These are phyloP conservation scores for Osmerus mordax DNA, from an alignment of 2,113 vertebrate genomes.

Conservation along the genomic window DNA sequence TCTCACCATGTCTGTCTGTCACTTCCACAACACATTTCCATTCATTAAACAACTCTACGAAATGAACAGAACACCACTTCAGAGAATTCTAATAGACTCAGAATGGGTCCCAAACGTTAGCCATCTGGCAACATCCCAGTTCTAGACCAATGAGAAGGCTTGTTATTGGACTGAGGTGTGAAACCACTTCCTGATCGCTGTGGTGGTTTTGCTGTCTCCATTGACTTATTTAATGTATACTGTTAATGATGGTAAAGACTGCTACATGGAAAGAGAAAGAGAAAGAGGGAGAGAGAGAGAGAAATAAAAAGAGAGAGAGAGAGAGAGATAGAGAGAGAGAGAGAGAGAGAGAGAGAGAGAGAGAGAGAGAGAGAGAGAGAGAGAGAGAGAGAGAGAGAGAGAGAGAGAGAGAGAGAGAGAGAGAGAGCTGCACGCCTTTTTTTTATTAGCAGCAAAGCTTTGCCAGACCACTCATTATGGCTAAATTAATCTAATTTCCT, in stretches of 20 bases:
- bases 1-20: not conserved
- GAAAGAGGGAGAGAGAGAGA: not conserved
- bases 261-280: not conserved
- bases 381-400: not conserved
- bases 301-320: not conserved
- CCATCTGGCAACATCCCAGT: slow-evolving; percentile 41
- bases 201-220: slow-evolving; percentile 40
- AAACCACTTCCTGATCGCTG: slow-evolving; percentile 52
- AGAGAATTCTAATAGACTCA: slow-evolving; percentile 50
- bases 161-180: slow-evolving; percentile 39
- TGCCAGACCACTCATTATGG: slow-evolving; percentile 9
- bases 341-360: not conserved
- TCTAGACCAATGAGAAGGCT: slow-evolving; percentile 46
- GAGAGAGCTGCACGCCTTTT: not conserved
- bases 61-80: slow-evolving; percentile 28
- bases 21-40: not conserved
- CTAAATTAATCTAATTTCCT: slow-evolving; percentile 59
- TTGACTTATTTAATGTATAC: not conserved
- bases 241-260: too few relatives aligned
- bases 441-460: slow-evolving; percentile 10
- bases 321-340: not conserved
- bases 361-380: not conserved
- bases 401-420: not conserved
- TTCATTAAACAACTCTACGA: slow-evolving; percentile 42
- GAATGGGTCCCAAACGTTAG: slow-evolving; percentile 37